Percentiles rank a stretch among this genome's conserved stretches.
Evolutionary conservation across 2,113 vertebrate species (phyloP).

Genomic region (Barbus barbus): DNA sequence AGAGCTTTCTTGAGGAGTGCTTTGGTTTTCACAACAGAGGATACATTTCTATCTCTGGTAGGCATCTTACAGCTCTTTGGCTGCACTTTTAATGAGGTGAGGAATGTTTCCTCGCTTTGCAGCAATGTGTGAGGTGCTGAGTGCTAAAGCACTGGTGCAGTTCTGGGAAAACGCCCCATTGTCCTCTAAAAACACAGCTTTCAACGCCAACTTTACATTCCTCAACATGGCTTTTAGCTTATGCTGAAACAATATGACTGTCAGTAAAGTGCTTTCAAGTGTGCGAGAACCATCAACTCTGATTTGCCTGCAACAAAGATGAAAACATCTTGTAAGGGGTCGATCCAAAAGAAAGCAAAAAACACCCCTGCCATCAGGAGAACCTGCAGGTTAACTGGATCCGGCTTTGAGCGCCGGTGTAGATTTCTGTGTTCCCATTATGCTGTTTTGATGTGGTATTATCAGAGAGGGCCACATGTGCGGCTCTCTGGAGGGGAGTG

Average conservation of each 20-base stretch:
- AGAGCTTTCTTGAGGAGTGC: conserved; percentile 15
- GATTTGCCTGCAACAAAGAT: background rate
- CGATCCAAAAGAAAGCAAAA: conserved; percentile 25
- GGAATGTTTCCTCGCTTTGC: conserved; percentile 64
- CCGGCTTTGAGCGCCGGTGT: background rate
- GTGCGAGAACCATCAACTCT: background rate
- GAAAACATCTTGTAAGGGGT: background rate
- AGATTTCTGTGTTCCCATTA: conserved; percentile 30
- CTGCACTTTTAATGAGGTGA: conserved; percentile 63
- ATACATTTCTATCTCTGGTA: conserved; percentile 25
- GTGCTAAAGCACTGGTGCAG: conserved; percentile 24
- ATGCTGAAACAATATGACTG: background rate
- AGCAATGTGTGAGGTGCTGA: conserved; percentile 58
- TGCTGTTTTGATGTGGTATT: conserved; percentile 50
- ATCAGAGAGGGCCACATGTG: conserved; percentile 52
- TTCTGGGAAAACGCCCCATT: conserved; percentile 31
- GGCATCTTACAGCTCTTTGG: conserved; percentile 41
- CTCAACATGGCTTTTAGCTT: background rate
- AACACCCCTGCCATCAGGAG: conserved; percentile 17
- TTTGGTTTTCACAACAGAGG: conserved; percentile 1
- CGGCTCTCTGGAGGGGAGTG: conserved; percentile 25
- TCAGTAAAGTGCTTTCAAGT: conserved; percentile 20
- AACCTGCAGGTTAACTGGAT: conserved; percentile 20
- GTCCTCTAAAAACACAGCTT: conserved; percentile 37
- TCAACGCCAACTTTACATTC: conserved; percentile 14